These are phyloP conservation scores for Circaetus gallicus DNA, from an alignment of 2,113 vertebrate genomes.

Conservation along the genomic window DNA sequence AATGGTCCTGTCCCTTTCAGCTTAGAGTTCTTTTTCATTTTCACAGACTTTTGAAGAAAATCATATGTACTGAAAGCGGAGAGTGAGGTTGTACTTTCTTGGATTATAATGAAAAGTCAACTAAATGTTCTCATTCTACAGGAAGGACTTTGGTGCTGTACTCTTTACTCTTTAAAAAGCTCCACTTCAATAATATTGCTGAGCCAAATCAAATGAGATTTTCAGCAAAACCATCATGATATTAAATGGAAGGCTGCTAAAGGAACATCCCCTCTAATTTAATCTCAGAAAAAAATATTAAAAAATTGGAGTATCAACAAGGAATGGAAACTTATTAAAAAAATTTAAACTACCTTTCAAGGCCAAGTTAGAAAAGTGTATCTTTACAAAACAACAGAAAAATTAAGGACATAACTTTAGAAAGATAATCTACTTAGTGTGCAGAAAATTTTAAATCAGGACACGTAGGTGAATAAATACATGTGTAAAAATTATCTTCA, in stretches of 20 bases:
- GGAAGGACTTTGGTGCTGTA: neutral
- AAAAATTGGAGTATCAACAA: neutral
- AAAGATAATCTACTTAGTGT: neutral
- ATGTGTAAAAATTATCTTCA: neutral
- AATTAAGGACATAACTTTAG: neutral
- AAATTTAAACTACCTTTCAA: neutral
- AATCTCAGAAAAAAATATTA: neutral
- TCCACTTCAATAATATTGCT: neutral
- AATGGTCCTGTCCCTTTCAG: neutral
- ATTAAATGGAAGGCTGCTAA: neutral
- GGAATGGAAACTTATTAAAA: neutral
- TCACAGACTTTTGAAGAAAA: neutral
- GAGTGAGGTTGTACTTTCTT: neutral
- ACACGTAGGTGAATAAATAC: neutral
- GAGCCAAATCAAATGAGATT: neutral
- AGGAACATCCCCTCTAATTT: neutral
- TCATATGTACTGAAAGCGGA: neutral
- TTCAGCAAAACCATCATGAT: neutral
- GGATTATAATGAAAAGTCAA: neutral
- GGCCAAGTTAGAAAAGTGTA: neutral
- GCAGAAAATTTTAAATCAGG: neutral
- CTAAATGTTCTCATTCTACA: neutral
- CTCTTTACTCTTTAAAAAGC: neutral
- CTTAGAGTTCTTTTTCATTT: neutral
- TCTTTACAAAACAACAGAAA: neutral